Conservation (phyloP, 92 coral and sea anemone species). For the Galaxea fascicularis region DNA sequence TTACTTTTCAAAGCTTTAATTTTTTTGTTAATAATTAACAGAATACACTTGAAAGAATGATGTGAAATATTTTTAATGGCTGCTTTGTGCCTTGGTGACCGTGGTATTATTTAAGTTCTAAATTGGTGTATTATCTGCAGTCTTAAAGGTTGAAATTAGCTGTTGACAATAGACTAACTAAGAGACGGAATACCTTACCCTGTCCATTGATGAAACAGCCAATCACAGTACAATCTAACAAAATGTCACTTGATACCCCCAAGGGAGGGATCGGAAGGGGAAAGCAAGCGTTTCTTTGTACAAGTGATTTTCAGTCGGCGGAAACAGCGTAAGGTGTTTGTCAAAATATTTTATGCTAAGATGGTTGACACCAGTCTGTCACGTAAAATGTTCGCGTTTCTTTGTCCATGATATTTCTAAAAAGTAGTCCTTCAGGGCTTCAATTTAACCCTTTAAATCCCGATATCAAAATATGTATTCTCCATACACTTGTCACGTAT, state of each 20-base stretch:
- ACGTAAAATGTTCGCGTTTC: neutral
- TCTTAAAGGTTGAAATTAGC: neutral
- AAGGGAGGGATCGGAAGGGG: neutral
- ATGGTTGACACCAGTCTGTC: neutral
- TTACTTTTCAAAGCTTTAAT: neutral
- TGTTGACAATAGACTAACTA: neutral
- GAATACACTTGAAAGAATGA: too few species aligned
- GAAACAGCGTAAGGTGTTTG: neutral
- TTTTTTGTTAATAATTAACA: neutral
- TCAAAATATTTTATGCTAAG: too few species aligned
- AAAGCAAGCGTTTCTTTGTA: neutral
- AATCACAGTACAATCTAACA: neutral
- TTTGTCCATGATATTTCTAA: neutral
- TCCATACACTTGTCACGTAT: too few species aligned
- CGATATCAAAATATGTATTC: too few species aligned
- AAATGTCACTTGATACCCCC: neutral
- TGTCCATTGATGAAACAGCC: neutral
- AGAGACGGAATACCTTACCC: neutral
- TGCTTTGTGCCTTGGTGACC: neutral
- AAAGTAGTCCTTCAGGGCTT: too few species aligned
- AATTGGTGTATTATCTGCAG: neutral
- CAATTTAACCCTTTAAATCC: too few species aligned
- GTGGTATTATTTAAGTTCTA: neutral
- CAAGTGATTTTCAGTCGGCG: neutral
- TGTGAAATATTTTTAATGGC: neutral